Percentiles rank a stretch among this genome's conserved stretches.
Conservation (phyloP, 2,888 invertebrate species). For the Agrochola litura region DNA sequence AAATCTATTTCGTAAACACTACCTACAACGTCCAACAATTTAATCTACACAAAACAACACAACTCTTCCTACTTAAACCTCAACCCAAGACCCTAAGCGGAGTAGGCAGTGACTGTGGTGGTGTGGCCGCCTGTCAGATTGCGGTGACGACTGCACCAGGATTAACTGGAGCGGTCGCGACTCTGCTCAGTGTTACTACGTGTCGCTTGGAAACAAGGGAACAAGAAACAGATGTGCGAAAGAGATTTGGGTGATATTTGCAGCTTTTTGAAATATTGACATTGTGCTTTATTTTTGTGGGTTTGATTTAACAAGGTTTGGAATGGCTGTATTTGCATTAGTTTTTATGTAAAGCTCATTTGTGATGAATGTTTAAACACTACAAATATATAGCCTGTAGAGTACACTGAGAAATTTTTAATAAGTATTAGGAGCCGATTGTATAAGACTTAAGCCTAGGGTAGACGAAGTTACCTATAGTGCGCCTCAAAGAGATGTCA, state of each 20-base stretch:
- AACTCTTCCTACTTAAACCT: constrained; percentile 17
- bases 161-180: constrained; percentile 78
- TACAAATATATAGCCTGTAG: neutral
- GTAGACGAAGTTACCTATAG: neutral
- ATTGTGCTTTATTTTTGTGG: neutral
- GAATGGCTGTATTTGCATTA: neutral
- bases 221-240: constrained; percentile 41
- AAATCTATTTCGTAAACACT: neutral
- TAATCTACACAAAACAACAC: constrained; percentile 2
- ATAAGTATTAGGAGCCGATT: neutral
- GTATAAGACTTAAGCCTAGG: neutral
- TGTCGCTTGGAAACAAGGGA: constrained; percentile 46
- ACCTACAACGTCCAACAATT: constrained; percentile 1
- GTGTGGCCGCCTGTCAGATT: constrained; percentile 81
- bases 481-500: too few relatives aligned
- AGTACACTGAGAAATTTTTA: neutral
- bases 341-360: neutral
- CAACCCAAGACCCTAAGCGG: constrained; percentile 53
- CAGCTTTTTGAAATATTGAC: neutral
- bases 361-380: too few relatives aligned
- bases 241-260: constrained; percentile 12
- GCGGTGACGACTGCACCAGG: constrained; percentile 77
- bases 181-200: constrained; percentile 70
- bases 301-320: neutral
- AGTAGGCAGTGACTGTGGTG: constrained; percentile 57